Evolutionary conservation across 2,797 vertebrate species (phyloP), one percentile per base, ranked within the genome.

Genomic region (Pagetopsis macropterus): DNA sequence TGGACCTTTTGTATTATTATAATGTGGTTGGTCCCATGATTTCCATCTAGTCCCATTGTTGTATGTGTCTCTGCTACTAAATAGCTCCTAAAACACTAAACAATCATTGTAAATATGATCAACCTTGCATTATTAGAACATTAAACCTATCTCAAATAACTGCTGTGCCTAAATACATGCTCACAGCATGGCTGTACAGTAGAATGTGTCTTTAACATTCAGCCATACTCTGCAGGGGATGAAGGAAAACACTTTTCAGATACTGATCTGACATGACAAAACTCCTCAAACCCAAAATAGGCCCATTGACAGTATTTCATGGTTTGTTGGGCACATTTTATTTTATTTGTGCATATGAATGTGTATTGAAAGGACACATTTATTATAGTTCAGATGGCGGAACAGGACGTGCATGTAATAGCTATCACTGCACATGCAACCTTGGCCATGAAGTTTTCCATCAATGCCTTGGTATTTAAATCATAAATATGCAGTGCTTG

Each of bases 321-420:
- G 21, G 27, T 56, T 71, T 50, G 65, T 68, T 48, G 60, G 51
- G 23, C 50, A 19, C 8, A 10, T 56, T 52, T 68, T 49, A 57
- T 69, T 75, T 41, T 31, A 7, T 62, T 56, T 54, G 21, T 44
- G 52, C 33, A 49, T 43, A 45, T 4, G 0, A 44, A 64, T 69
- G 44, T 0, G 45, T 58, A 40, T 66, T 65, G 7, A 58, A 66
- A 74, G 43, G 14, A 64, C n/a, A 64, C 2, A 68, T 55, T 19
- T 44, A 57, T 70, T 37, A 57, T 13, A 51, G 37, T 56, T 76
- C 37, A 61, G 31, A 44, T 40, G 21, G 51, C 3, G 0, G n/a
- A 79, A 60, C 55, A 58, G n/a, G 37, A 44, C 2, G 5, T 52
- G 54, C 8, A 19, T 67, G 64, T 21, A 16, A 52, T 65, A 49